Base-by-base conservation (phyloP, 1,140 invertebrate genomes). In the Caenorhabditis brenneri region DNA sequence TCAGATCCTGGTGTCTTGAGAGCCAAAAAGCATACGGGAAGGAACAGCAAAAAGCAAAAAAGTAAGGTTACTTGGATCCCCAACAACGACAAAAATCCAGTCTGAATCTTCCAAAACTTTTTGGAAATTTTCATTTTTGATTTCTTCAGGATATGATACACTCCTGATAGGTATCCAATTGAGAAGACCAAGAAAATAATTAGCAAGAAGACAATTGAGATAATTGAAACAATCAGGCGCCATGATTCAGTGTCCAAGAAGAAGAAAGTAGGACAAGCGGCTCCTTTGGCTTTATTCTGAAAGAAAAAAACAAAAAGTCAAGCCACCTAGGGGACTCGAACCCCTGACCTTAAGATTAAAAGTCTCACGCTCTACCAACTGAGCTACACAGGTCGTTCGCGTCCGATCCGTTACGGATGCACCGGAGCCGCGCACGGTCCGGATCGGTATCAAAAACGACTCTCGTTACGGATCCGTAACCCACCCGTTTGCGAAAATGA, bases 261-360 rank as follows among this genome's bases (percentile, higher is more conserved):
- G 10, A 74, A 74, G 36, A 74, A 74, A 10, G 1, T 10, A 5
- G 36, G 9, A 12, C 65, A 74, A 3, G 33, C 24, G 65, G 24
- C 10, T 9, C n/a, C 9, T 22, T 46, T 74, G 16, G 33, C 16
- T 24, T 12, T 74, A 12, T 12, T 39, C 65, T 74, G 31, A 36
- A 65, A 36, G 5, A n/a, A 42, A 33, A 5, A n/a, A 46, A 42
- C 33, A 74, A 82, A 65, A 79, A 24, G 12, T 53, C 81, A 31
- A 79, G 48, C 81, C 60, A 58, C 49, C 53, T 74, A 60, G 78
- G 65, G 51, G 83, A 78, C 60, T 79, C 46, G 48, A 42, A 79
- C 46, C 51, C 49, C 48, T 79, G 58, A 79, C 48, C 51, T 53
- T 84, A 51, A 39, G 69, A 79, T 49, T 58, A 58, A 65, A 58